These are phyloP conservation scores for Synergus gifuensis DNA, from an alignment of 2,888 invertebrate species.

Conservation along the genomic window DNA sequence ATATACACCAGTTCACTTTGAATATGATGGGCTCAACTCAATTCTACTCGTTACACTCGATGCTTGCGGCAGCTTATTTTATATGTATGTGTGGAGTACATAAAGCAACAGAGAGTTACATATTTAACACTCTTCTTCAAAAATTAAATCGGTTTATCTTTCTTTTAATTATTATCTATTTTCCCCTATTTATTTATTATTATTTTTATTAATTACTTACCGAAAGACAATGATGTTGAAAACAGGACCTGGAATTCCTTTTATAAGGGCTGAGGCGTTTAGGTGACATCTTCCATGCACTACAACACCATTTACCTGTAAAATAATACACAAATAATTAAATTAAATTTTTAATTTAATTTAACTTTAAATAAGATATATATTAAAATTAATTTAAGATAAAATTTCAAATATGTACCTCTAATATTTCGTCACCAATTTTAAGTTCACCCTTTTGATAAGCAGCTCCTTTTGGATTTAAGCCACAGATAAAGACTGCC, in stretches of 20 bases:
- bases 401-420: slow-evolving; percentile 80
- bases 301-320: slow-evolving; percentile 94
- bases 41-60: slow-evolving; percentile 4
- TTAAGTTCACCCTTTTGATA: slow-evolving; percentile 86
- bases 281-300: slow-evolving; percentile 96
- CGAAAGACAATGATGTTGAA: slow-evolving; percentile 93
- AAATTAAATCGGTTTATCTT: slow-evolving; percentile 1
- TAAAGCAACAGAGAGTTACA: neutral
- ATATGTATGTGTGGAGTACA: neutral
- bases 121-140: neutral
- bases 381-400: neutral
- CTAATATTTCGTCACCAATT: slow-evolving; percentile 96
- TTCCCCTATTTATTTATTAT: neutral
- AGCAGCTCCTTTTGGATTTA: slow-evolving; percentile 92
- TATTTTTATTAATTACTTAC: slow-evolving; percentile 78
- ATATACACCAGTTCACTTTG: slow-evolving; percentile 21
- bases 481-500: slow-evolving; percentile 98
- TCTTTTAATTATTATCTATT: neutral
- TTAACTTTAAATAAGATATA: neutral
- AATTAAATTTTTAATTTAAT: no score
- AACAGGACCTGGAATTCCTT: slow-evolving; percentile 89
- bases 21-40: slow-evolving; percentile 4
- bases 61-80: slow-evolving; percentile 4
- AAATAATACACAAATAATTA: slow-evolving; percentile 38
- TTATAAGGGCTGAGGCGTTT: slow-evolving; percentile 97